phyloP scores from a whole-genome alignment of 2,797 vertebrate genomes.

The Nannoperca obscura region DNA sequence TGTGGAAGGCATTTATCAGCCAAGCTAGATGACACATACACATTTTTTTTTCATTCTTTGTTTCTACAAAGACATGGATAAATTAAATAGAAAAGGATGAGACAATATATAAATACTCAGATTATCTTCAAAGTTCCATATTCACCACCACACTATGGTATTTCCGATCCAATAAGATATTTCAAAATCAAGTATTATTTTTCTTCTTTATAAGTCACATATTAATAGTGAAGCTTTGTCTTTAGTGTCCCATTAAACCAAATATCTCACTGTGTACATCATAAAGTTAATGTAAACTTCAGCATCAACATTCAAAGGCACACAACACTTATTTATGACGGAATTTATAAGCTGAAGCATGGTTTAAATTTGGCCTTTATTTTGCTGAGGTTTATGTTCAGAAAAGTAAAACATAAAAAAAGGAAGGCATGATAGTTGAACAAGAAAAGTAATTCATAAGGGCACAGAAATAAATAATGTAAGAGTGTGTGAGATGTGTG shows the following conservation, averaged over 20 bases:
- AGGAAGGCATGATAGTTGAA: constrained; percentile 61
- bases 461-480: constrained; percentile 79
- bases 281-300: constrained; percentile 39
- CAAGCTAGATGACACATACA: constrained; percentile 18
- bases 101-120: background rate
- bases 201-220: constrained; percentile 31
- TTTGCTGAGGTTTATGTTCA: constrained; percentile 59
- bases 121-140: background rate
- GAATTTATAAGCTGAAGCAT: constrained; percentile 40
- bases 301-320: constrained; percentile 42
- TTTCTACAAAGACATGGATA: constrained; percentile 7
- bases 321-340: constrained; percentile 42
- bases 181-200: constrained; percentile 5
- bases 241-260: constrained; percentile 29
- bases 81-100: background rate
- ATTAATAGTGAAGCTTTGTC: constrained; percentile 13
- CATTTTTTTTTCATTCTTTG: constrained; percentile 12
- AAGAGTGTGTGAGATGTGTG: constrained; percentile 62
- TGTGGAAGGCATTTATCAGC: constrained; percentile 39
- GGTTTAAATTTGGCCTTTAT: constrained; percentile 47
- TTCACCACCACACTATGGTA: background rate
- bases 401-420: constrained; percentile 61
- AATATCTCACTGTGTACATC: constrained; percentile 35
- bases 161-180: constrained; percentile 7
- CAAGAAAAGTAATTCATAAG: constrained; percentile 73